Evolutionary conservation across 1,140 invertebrate genomes (phyloP), one percentile per base, ranked within the genome.

Genomic region (Eciton burchellii): DNA sequence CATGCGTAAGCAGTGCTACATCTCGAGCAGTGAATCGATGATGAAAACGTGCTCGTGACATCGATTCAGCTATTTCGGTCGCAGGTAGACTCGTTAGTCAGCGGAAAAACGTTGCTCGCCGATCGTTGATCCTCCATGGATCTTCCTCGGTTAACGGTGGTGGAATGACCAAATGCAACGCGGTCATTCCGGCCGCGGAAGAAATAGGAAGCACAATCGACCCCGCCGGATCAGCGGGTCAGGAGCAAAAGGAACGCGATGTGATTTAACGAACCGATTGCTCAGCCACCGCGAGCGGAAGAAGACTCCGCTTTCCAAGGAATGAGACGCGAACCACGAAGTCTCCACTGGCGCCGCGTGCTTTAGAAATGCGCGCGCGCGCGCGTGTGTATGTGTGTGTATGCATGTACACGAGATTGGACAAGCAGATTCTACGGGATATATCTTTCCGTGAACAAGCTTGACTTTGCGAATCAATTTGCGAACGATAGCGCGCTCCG

Each of bases 251-350:
- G 16, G 57, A 62, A 49, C 57, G 14, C 26, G 21, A 74, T 12
- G n/a, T 62, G 26, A 62, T 24, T 49, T 74, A 74, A 74, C 57
- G 57, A 62, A 41, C 26, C 57, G 57, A 62, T 62, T 62, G n/a
- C 57, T 74, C 43, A 62, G 43, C 57, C n/a, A 74, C 2, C 12
- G 43, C 57, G 26, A 60, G 0, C 12, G 43, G 16, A 21, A 72
- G 41, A 43, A 49, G 43, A 74, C 57, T 72, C 8, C 57, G 8
- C 54, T 57, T 57, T 21, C 26, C 3, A 35, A 74, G 56, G 29
- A 74, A 74, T 35, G 43, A 63, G 26, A 63, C 26, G 14, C n/a
- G 43, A 21, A 35, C 3, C 26, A 35, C n/a, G 26, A n/a, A 41
- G 35, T 35, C 21, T 62, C 26, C n/a, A 62, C 6, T 63, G 72